phyloP scores from a whole-genome alignment of 2,797 vertebrate genomes.

The Naso thynnoides region DNA sequence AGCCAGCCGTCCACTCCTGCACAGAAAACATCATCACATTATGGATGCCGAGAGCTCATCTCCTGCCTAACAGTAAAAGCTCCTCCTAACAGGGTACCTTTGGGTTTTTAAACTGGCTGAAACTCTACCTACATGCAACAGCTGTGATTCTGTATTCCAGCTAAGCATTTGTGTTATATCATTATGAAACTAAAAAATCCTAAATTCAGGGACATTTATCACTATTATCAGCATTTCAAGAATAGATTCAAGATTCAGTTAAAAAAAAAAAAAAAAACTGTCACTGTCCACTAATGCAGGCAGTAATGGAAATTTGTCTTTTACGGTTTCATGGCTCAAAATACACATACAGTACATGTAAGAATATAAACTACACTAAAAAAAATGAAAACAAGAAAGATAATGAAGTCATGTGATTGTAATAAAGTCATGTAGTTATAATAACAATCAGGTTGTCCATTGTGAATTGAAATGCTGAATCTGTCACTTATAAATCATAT shows the following conservation, averaged over 20 bases:
- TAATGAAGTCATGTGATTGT: too few relatives aligned
- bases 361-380: too few relatives aligned
- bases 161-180: background rate
- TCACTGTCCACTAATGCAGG: too few relatives aligned
- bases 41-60: background rate
- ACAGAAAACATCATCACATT: background rate
- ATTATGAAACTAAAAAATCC: background rate
- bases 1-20: slow-evolving; percentile 79
- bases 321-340: too few relatives aligned
- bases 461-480: background rate
- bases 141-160: background rate
- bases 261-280: too few relatives aligned
- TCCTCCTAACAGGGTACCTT: background rate
- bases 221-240: background rate
- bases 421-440: too few relatives aligned
- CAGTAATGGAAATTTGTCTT: too few relatives aligned
- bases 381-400: too few relatives aligned
- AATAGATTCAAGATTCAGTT: too few relatives aligned
- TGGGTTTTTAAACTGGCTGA: background rate
- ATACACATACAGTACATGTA: too few relatives aligned
- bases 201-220: background rate
- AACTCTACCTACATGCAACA: background rate
- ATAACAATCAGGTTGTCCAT: too few relatives aligned
- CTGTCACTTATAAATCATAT: too few relatives aligned
- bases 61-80: background rate